These are phyloP conservation scores for Pararge aegeria DNA, from an alignment of 1,140 invertebrate species.

Conservation along the genomic window DNA sequence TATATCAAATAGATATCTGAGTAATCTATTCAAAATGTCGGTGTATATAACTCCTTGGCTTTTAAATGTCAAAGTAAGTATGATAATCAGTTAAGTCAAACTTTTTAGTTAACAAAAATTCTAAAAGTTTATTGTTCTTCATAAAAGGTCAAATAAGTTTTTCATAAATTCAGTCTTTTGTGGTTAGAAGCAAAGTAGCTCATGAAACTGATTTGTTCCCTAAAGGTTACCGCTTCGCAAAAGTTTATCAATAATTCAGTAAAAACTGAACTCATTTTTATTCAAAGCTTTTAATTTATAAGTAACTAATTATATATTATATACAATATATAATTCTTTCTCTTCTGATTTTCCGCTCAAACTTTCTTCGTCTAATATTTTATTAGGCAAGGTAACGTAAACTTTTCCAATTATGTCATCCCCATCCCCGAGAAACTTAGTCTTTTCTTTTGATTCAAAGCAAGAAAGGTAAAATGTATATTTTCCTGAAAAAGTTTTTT, in stretches of 20 bases:
- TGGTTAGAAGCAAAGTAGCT: neutral
- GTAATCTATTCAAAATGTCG: too few species aligned
- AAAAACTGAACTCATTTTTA: too few species aligned
- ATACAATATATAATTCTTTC: neutral
- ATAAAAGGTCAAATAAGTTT: neutral
- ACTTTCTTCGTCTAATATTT: conserved; percentile 15
- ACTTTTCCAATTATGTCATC: conserved; percentile 25
- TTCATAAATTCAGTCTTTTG: neutral
- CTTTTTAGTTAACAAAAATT: neutral
- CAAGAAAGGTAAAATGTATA: conserved; percentile 17
- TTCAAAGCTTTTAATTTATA: too few species aligned
- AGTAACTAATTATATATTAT: neutral
- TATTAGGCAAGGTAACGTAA: conserved; percentile 14
- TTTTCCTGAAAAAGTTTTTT: conserved; percentile 3
- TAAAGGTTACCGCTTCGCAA: too few species aligned
- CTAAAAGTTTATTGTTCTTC: neutral
- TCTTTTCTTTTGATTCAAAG: conserved; percentile 9
- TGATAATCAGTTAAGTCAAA: neutral
- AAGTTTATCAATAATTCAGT: too few species aligned
- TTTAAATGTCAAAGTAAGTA: too few species aligned
- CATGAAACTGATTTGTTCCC: neutral
- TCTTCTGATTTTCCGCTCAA: neutral
- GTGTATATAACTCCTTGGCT: too few species aligned
- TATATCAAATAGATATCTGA: too few species aligned
- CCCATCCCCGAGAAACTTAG: conserved; percentile 13